Conservation (phyloP, 2,888 invertebrate genomes). For the Ophion obscuratus region DNA sequence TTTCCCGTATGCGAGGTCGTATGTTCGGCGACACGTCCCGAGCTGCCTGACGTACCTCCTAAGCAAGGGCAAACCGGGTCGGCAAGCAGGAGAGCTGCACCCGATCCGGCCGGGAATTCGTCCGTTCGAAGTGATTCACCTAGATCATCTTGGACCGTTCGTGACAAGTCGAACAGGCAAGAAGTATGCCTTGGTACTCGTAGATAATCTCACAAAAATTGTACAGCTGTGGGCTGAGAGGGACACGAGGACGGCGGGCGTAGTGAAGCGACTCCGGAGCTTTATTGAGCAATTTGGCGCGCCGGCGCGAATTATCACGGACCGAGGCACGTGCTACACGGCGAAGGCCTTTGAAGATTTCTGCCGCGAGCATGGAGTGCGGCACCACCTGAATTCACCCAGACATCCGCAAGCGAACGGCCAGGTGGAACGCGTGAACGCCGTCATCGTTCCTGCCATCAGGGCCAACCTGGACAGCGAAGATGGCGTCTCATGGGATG, state of each 20-base stretch:
- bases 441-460: conserved; percentile 55
- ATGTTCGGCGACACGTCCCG: conserved; percentile 1
- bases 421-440: conserved; percentile 60
- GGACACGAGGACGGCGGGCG: neutral
- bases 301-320: neutral
- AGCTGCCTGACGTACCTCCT: conserved; percentile 65
- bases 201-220: neutral
- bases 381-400: neutral
- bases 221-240: neutral
- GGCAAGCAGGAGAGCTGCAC: conserved; percentile 64
- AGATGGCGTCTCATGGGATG: conserved; percentile 15
- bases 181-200: neutral
- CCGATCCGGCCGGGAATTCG: conserved; percentile 64
- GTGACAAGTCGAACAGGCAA: conserved; percentile 42
- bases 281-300: neutral
- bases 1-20: conserved; percentile 21
- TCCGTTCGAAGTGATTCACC: conserved; percentile 63
- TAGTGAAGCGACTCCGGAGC: neutral
- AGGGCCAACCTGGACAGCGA: conserved; percentile 30
- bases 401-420: conserved; percentile 66
- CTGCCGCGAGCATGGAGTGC: neutral
- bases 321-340: neutral
- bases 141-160: conserved; percentile 68
- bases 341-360: neutral
- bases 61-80: conserved; percentile 44